A percentile compares a stretch with the other conserved stretches of the same genome.
Evolutionary conservation across 2,113 vertebrate genomes (phyloP).

Genomic region (Cebus imitator): DNA sequence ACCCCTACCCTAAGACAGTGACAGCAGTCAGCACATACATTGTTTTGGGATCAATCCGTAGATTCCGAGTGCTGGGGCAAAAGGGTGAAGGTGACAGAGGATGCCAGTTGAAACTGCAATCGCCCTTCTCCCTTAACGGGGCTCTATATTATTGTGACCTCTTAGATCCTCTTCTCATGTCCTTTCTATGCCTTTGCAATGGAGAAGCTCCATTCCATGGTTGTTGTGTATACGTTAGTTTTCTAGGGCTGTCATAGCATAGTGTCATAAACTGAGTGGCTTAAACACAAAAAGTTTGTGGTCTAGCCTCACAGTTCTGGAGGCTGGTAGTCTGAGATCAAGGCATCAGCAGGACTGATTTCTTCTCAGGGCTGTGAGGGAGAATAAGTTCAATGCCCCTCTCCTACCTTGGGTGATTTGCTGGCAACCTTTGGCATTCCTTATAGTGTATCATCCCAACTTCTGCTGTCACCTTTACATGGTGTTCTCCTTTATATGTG

Average conservation of each 20-base stretch:
- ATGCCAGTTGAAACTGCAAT: too few species aligned
- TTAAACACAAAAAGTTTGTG: neutral
- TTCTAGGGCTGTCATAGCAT: neutral
- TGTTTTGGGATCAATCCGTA: neutral
- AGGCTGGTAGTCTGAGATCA: neutral
- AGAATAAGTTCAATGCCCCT: neutral
- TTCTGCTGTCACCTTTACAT: neutral
- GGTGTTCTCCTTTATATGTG: neutral
- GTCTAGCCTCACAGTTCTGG: neutral
- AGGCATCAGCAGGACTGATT: neutral
- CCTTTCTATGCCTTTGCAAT: neutral
- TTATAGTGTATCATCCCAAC: neutral
- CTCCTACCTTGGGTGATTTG: neutral
- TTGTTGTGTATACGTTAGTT: neutral
- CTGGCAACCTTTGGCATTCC: neutral
- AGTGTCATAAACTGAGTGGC: neutral
- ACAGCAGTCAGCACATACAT: neutral
- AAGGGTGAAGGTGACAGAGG: neutral
- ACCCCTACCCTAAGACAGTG: neutral
- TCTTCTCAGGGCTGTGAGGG: neutral
- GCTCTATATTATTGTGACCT: neutral
- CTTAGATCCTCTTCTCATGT: neutral
- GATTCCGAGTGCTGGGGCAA: neutral
- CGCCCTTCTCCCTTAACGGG: neutral
- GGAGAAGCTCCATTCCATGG: neutral